Percentiles rank a stretch among this genome's conserved stretches.
These are phyloP conservation scores for Mesorhabditis spiculigera DNA, from an alignment of 2,888 invertebrate species.

Conservation along the genomic window DNA sequence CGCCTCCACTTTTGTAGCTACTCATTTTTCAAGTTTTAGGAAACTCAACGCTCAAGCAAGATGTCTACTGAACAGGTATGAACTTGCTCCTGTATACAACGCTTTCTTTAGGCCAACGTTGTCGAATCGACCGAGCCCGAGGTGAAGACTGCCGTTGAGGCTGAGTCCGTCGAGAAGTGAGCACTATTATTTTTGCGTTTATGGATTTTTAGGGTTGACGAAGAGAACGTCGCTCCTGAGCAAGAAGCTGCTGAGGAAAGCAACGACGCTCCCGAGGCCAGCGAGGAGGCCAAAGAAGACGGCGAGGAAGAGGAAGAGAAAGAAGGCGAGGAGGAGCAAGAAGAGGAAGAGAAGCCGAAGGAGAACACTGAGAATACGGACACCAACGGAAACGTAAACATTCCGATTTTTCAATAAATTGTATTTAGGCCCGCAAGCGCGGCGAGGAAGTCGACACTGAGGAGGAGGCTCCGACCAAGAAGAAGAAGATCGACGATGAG, in stretches of 20 bases:
- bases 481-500: background rate
- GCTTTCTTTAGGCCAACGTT: background rate
- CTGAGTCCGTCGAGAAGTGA: background rate
- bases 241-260: background rate
- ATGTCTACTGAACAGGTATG: too few species aligned
- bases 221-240: background rate
- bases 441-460: background rate
- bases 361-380: background rate
- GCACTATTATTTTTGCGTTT: too few species aligned
- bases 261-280: background rate
- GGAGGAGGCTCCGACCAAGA: background rate
- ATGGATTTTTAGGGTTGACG: too few species aligned
- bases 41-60: too few species aligned
- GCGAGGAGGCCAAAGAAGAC: background rate
- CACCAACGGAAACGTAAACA: conserved; percentile 3
- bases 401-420: background rate
- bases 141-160: background rate
- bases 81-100: background rate
- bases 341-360: background rate
- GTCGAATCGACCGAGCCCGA: background rate
- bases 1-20: background rate
- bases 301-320: background rate
- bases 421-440: background rate
- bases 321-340: conserved; percentile 3
- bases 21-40: background rate